Evolutionary conservation across 2,113 vertebrate genomes (phyloP).

Genomic region (Pteronura brasiliensis): DNA sequence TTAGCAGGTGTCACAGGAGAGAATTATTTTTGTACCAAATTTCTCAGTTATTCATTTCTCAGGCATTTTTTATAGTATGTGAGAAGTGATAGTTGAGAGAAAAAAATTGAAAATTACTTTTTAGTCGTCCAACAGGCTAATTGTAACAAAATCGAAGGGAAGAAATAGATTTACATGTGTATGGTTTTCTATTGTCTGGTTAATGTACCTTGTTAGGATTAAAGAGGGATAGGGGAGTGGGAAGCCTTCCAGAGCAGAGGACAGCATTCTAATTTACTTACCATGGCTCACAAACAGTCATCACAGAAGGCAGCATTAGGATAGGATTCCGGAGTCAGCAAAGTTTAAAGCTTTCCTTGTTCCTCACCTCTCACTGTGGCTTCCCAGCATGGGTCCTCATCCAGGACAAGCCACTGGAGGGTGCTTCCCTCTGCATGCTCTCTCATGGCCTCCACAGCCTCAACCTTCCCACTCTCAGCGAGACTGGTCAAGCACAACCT

Average conservation of each 20-base stretch:
- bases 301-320: neutral
- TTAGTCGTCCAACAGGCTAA: neutral
- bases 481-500: slow-evolving; percentile 51
- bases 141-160: slow-evolving; percentile 41
- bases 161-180: neutral
- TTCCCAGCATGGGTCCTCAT: neutral
- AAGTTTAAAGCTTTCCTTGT: neutral
- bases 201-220: neutral
- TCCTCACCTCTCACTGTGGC: rapidly evolving
- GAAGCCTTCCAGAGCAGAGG: neutral
- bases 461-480: neutral
- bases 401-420: neutral
- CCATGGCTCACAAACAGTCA: neutral
- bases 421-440: rapidly evolving
- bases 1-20: neutral
- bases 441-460: neutral
- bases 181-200: neutral
- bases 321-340: rapidly evolving
- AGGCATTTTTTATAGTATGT: slow-evolving; percentile 33
- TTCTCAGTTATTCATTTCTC: slow-evolving; percentile 29
- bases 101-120: neutral
- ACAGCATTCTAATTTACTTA: neutral
- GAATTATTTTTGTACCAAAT: neutral
- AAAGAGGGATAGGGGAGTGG: neutral
- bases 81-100: slow-evolving; percentile 36